Base-by-base conservation (phyloP, 2,797 vertebrate genomes). In the Phalloptychus januarius region DNA sequence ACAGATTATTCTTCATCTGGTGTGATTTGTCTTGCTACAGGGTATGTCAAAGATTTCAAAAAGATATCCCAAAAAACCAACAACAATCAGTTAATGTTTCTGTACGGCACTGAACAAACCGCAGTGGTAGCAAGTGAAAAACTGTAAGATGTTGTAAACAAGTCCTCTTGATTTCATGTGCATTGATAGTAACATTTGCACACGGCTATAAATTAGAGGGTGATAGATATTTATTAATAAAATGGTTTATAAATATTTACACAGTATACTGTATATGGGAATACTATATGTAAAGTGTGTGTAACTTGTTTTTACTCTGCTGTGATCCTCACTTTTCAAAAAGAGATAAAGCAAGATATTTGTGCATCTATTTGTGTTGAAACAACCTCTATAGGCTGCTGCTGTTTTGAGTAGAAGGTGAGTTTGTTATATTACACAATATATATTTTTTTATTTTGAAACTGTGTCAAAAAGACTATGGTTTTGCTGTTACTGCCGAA, bases 371-470 rank as follows among this genome's bases (percentile, higher is more conserved):
- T 90, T 88, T 91, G 81, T 89, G 89, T 92, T 93, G 75, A 90
- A 83, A 89, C 77, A 90, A 86, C 84, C 25, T 48, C 44, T 65
- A 31, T 94, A 90, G 90, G 89, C 92, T 94, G 89, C 91, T 95
- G 89, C 86, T 88, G 89, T 90, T 90, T 92, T 89, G 79, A 88
- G 79, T 92, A 93, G 88, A 83, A 91, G 84, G 87, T 79, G 80
- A 87, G 86, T 92, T 86, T 91, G 90, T 91, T 92, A 85, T 90
- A 90, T 87, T 83, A 90, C 77, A 94, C 89, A 93, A 71, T 89
- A 88, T 93, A 85, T 95, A 94, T 95, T 95, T 95, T 96, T 95
- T 96, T 96, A 94, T 93, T 94, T 96, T 90, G 18, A 92, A 75
- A 92, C 92, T 92, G 94, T 94, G 95, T 95, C 91, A 93, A 92